Base-by-base conservation (phyloP, 2,888 invertebrate species). In the Brachypalpus laphriformis region DNA sequence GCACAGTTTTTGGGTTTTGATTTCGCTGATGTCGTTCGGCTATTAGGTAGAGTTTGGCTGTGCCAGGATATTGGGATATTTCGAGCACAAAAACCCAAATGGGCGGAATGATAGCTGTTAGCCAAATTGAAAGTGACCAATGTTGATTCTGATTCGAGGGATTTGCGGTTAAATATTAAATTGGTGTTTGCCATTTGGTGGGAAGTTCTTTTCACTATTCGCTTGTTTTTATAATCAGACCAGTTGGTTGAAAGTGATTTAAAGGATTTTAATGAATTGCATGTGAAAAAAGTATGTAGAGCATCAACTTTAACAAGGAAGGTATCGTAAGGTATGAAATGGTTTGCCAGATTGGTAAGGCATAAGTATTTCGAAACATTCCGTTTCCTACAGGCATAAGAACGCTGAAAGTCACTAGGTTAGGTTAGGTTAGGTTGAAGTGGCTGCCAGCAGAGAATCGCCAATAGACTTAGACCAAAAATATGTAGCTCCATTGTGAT, bases 71-170 rank as follows among this genome's bases (percentile, higher is more conserved):
- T 63, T 45, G 34, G 51, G 18, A 63, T 40, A n/a, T 61, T 37
- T 34, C 1, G 34, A 6, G 51, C 56, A 54, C 31, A 31, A 49
- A 25, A 61, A 42, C 45, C 25, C 56, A 72, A 56, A 56, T 56
- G 63, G 47, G 20, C 28, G 18, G 34, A 75, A 75, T 66, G 3
- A 16, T 37, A 61, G 80, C 49, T 61, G 61, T 16, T 59, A 25
- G 54, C 18, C 61, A 75, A 75, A 81, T 75, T 81, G 76, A 76
- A 81, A 63, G 68, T 47, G 61, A 66, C 68, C 40, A 34, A 68
- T 81, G 70, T 81, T 66, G 80, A 66, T 74, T 74, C 66, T 66
- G 74, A 56, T 68, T 81, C 28, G 51, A 34, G 37, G 54, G 68
- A 74, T 49, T 66, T 66, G 80, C 5, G 80, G 80, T 28, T 16